Evolutionary conservation across 2,113 vertebrate genomes (phyloP).

Genomic region (Gymnogyps californianus): DNA sequence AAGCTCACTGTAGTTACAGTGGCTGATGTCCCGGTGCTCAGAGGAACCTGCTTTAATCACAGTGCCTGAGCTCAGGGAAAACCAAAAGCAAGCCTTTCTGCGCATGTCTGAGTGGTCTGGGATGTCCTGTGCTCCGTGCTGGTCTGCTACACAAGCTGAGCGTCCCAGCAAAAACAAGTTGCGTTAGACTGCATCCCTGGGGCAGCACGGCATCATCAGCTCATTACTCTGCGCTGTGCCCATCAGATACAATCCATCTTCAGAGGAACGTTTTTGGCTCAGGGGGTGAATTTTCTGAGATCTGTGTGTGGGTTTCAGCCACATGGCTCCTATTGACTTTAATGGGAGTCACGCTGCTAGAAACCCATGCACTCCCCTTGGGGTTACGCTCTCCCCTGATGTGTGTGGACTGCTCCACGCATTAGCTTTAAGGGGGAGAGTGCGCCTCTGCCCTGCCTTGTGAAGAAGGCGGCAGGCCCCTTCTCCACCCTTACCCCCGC

Average conservation of each 20-base stretch:
- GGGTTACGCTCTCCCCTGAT: background rate
- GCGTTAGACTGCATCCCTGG: background rate
- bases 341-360: background rate
- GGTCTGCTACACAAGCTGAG: background rate
- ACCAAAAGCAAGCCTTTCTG: background rate
- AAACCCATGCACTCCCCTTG: background rate
- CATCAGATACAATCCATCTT: slow-evolving; percentile 37
- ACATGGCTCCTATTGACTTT: slow-evolving; percentile 43
- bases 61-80: background rate
- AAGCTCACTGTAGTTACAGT: background rate
- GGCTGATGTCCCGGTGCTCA: background rate
- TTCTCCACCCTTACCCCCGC: background rate
- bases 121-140: background rate
- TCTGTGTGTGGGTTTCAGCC: slow-evolving; percentile 47
- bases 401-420: background rate
- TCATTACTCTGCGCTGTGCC: slow-evolving; percentile 41
- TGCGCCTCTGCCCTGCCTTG: slow-evolving; percentile 11
- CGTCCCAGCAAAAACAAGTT: background rate
- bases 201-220: background rate
- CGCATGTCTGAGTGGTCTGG: background rate
- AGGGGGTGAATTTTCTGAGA: slow-evolving; percentile 26
- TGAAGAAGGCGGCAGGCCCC: background rate
- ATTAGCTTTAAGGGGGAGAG: background rate
- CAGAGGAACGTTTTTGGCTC: background rate
- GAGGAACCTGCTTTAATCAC: background rate